Conservation (phyloP, 2,797 vertebrate genomes). For the Propithecus deckenii region DNA sequence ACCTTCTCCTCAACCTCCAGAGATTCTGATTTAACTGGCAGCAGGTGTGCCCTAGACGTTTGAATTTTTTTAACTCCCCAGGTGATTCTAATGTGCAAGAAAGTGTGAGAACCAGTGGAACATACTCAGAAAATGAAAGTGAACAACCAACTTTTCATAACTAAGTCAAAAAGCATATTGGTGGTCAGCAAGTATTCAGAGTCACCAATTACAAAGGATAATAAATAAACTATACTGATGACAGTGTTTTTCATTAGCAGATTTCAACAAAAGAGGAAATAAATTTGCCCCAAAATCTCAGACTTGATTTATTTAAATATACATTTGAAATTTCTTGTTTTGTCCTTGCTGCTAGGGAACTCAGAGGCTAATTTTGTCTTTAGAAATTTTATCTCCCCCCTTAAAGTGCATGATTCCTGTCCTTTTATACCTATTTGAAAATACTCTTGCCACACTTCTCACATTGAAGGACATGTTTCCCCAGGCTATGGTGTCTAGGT, state of each 20-base stretch:
- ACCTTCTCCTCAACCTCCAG: background rate
- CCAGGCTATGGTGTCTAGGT: background rate
- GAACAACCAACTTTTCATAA: background rate
- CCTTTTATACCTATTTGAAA: background rate
- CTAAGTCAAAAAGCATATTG: background rate
- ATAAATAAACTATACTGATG: background rate
- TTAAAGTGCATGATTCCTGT: background rate
- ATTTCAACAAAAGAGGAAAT: conserved; percentile 22
- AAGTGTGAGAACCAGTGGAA: conserved; percentile 13
- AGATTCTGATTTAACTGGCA: conserved; percentile 17
- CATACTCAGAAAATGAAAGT: background rate
- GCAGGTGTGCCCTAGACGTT: background rate
- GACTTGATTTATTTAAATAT: conserved; percentile 24
- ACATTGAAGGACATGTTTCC: background rate
- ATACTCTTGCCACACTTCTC: background rate
- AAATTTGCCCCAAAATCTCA: background rate
- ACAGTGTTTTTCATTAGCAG: background rate
- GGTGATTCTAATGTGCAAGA: background rate
- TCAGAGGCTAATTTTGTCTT: background rate
- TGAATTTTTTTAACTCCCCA: background rate
- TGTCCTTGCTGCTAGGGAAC: background rate
- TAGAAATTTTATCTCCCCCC: background rate
- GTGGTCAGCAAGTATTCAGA: background rate
- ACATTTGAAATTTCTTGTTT: background rate
- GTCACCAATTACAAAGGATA: background rate